These are phyloP conservation scores for Oscheius myriophilus DNA, from an alignment of 2,888 invertebrate genomes.

Conservation along the genomic window DNA sequence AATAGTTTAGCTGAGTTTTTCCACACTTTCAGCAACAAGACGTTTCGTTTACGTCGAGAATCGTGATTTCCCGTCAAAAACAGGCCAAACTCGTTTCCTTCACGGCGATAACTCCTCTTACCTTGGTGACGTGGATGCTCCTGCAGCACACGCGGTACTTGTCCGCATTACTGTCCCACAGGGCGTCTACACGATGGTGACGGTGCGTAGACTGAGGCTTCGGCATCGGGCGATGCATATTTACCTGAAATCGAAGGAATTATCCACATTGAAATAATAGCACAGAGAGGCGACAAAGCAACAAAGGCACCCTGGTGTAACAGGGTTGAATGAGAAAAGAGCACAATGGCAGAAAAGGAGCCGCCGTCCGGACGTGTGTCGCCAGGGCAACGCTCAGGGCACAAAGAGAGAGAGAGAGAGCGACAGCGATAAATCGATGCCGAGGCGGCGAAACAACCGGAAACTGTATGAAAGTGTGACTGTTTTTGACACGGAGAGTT, in stretches of 20 bases:
- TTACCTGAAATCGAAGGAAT: neutral
- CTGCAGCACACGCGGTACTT: constrained; percentile 66
- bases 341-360: too few species aligned
- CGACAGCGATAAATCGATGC: neutral
- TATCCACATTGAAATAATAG: neutral
- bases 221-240: constrained; percentile 26
- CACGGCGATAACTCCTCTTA: constrained; percentile 5
- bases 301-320: neutral
- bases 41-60: too few species aligned
- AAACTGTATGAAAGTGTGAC: too few species aligned
- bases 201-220: constrained; percentile 29
- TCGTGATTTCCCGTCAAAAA: neutral
- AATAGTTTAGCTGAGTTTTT: too few species aligned
- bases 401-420: neutral
- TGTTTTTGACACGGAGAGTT: too few species aligned
- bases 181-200: constrained; percentile 47
- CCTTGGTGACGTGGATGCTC: constrained; percentile 65
- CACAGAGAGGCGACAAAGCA: neutral
- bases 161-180: constrained; percentile 67
- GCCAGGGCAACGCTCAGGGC: too few species aligned
- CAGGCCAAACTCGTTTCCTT: neutral
- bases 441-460: too few species aligned
- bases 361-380: too few species aligned
- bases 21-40: too few species aligned
- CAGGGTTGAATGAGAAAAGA: too few species aligned